Evolutionary conservation across 2,888 invertebrate species (phyloP).

Genomic region (Pheosia tremula): DNA sequence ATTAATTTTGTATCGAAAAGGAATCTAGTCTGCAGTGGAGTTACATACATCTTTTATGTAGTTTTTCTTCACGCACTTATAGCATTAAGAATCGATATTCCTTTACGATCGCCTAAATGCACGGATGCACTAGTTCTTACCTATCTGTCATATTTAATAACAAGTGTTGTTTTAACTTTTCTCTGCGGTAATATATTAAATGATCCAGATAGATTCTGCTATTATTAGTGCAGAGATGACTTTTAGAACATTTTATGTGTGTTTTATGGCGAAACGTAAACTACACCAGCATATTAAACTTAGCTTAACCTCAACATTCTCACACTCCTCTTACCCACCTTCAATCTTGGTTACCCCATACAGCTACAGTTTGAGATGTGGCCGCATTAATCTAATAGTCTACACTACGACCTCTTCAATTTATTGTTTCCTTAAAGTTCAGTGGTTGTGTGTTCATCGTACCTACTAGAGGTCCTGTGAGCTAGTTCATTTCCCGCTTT

Average conservation of each 20-base stretch:
- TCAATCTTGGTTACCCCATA: background rate
- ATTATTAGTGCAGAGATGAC: background rate
- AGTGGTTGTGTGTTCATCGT: slow-evolving; percentile 1
- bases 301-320: background rate
- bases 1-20: slow-evolving; percentile 21
- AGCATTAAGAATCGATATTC: too few relatives aligned
- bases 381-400: background rate
- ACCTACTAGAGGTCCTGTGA: background rate
- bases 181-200: background rate
- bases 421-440: slow-evolving; percentile 1
- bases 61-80: too few relatives aligned
- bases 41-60: too few relatives aligned
- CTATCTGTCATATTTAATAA: too few relatives aligned
- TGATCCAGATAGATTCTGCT: background rate
- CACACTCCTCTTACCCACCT: background rate
- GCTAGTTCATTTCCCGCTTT: background rate
- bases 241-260: background rate
- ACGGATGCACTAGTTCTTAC: too few relatives aligned
- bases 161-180: background rate
- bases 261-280: slow-evolving; percentile 1
- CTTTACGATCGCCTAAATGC: too few relatives aligned
- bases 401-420: background rate
- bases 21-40: background rate
- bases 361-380: background rate
- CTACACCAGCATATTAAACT: background rate